Evolutionary conservation across 2,888 invertebrate species (phyloP).

Genomic region (Gryllus longicercus): DNA sequence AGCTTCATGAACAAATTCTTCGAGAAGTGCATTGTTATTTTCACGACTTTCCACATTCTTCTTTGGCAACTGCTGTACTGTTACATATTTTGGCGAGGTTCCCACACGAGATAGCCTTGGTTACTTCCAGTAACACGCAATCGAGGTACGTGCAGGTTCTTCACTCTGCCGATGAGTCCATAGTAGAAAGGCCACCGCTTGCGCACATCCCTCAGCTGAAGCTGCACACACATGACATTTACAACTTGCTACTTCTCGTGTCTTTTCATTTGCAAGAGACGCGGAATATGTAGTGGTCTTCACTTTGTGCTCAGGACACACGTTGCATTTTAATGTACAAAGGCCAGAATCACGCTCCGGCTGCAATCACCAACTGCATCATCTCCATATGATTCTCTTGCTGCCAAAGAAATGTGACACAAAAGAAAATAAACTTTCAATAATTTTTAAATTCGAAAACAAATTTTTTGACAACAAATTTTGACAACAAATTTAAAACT

Average conservation of each 20-base stretch:
- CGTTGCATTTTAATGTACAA: background rate
- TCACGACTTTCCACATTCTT: background rate
- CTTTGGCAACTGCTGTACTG: background rate
- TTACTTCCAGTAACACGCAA: background rate
- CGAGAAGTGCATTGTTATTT: background rate
- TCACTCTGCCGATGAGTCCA: background rate
- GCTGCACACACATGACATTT: conserved; percentile 38
- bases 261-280: conserved; percentile 30
- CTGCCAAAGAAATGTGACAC: too few species aligned
- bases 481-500: too few species aligned
- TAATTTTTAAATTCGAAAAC: too few species aligned
- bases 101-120: background rate
- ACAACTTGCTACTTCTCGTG: conserved; percentile 30
- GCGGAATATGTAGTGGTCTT: background rate
- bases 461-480: too few species aligned
- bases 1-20: background rate
- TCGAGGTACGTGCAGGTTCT: background rate
- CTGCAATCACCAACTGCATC: background rate
- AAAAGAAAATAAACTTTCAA: too few species aligned
- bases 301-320: background rate
- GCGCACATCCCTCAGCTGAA: background rate
- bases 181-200: background rate
- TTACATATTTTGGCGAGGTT: background rate
- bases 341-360: background rate
- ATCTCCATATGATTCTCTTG: too few species aligned